phyloP scores from a whole-genome alignment of 2,797 vertebrate species.

The Dendrocincla fuliginosa region DNA sequence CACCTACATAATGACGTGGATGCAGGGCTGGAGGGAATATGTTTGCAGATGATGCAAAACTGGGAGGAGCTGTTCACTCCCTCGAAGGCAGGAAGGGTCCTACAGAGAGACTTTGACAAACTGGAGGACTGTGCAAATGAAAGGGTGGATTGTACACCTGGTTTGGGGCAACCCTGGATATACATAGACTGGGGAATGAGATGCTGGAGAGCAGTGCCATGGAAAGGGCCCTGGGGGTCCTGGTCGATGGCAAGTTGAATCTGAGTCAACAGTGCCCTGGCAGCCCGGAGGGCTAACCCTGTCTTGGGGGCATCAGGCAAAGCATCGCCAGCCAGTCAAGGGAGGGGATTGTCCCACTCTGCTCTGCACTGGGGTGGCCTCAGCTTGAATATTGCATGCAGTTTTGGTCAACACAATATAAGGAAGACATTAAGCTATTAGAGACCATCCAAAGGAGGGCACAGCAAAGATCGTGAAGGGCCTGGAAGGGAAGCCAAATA shows the following conservation, averaged over 20 bases:
- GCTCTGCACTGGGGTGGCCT: neutral
- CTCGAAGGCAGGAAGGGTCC: too few species aligned
- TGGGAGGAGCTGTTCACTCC: neutral
- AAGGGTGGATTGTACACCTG: neutral
- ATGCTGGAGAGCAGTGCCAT: neutral
- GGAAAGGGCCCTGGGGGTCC: too few species aligned
- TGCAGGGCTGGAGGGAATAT: neutral
- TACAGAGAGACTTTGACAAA: neutral
- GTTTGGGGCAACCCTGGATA: neutral
- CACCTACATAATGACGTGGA: neutral
- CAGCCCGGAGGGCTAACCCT: neutral
- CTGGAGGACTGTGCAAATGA: neutral
- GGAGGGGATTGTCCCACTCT: neutral
- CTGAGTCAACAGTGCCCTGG: neutral
- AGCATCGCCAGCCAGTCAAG: rapidly evolving
- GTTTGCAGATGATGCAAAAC: neutral
- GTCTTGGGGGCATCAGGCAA: neutral
- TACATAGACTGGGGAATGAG: neutral
- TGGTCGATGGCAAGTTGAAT: neutral
- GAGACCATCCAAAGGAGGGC: neutral
- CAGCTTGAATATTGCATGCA: neutral
- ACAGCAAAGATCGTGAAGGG: neutral
- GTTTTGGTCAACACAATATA: neutral
- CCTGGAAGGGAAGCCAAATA: neutral
- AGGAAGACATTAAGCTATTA: neutral